A percentile compares a stretch with the other conserved stretches of the same genome.
Evolutionary conservation across 1,140 invertebrate species (phyloP).

Genomic region (Drosophila trapezifrons): DNA sequence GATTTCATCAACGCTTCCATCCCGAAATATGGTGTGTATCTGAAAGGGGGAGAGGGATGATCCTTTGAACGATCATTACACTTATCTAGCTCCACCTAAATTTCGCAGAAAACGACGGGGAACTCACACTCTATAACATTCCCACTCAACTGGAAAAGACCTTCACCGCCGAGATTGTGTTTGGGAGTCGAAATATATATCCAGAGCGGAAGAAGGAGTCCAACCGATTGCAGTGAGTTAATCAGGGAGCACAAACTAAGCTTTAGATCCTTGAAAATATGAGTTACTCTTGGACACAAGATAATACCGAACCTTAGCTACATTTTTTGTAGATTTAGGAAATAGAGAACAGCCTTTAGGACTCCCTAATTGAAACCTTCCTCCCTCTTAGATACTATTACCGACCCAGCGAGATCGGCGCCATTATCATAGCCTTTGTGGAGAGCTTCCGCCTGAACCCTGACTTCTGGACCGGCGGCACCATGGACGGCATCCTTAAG

Average conservation of each 20-base stretch:
- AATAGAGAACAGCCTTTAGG: neutral
- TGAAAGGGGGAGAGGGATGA: too few relatives aligned
- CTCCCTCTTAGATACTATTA: conserved; percentile 41
- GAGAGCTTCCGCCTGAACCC: conserved; percentile 77
- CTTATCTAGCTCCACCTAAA: conserved; percentile 20
- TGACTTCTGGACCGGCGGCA: conserved; percentile 76
- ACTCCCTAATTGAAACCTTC: neutral
- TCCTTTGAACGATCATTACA: neutral
- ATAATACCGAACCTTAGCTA: too few relatives aligned
- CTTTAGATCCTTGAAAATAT: neutral
- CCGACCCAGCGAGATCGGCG: conserved; percentile 70
- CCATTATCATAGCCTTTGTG: conserved; percentile 72
- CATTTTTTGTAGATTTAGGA: neutral
- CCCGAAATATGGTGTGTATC: conserved; percentile 68
- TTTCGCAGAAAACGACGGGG: conserved; percentile 59
- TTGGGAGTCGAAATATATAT: conserved; percentile 67
- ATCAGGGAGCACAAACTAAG: neutral
- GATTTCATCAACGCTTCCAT: conserved; percentile 61
- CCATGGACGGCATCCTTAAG: conserved; percentile 71
- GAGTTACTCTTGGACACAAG: too few relatives aligned
- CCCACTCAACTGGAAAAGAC: conserved; percentile 72
- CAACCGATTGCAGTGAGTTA: neutral
- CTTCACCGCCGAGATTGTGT: conserved; percentile 74
- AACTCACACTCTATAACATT: conserved; percentile 70
- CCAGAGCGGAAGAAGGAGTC: conserved; percentile 48